Conservation (phyloP, 2,113 vertebrate genomes). For the Puma concolor region DNA sequence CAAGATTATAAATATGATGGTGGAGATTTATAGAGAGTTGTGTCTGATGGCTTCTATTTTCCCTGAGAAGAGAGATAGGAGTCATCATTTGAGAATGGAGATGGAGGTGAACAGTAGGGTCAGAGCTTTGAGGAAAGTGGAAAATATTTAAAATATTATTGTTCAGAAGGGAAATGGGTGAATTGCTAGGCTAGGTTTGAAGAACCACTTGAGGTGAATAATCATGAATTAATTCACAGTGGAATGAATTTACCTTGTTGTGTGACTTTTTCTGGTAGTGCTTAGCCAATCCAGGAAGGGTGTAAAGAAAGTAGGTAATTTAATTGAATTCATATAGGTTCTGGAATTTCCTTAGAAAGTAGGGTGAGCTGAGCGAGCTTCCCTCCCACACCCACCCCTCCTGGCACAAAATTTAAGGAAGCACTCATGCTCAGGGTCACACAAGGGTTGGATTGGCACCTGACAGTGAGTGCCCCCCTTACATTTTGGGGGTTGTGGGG, state of each 20-base stretch:
- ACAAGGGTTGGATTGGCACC: not conserved
- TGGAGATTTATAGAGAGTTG: not conserved
- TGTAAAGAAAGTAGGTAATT: not conserved
- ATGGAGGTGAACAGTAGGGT: not conserved
- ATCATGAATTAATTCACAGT: not conserved
- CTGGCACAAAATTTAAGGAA: not conserved
- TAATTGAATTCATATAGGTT: not conserved
- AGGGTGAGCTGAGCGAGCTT: not conserved
- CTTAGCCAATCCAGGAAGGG: not conserved
- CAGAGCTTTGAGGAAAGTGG: not conserved
- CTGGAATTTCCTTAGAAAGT: conserved; percentile 12
- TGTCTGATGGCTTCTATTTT: not conserved
- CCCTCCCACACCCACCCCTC: not conserved
- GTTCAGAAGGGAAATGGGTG: not conserved
- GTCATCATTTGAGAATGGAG: not conserved
- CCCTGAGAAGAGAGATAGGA: not conserved
- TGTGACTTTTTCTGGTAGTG: not conserved
- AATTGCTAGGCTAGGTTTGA: not conserved
- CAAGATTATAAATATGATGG: not conserved
- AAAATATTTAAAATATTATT: not conserved
- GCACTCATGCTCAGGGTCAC: not conserved
- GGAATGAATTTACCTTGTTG: not conserved
- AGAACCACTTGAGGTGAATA: not conserved
- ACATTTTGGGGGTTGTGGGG: not conserved
- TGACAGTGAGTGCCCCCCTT: not conserved